Evolutionary conservation across 2,888 invertebrate genomes (phyloP).

Genomic region (Macropis europaea): DNA sequence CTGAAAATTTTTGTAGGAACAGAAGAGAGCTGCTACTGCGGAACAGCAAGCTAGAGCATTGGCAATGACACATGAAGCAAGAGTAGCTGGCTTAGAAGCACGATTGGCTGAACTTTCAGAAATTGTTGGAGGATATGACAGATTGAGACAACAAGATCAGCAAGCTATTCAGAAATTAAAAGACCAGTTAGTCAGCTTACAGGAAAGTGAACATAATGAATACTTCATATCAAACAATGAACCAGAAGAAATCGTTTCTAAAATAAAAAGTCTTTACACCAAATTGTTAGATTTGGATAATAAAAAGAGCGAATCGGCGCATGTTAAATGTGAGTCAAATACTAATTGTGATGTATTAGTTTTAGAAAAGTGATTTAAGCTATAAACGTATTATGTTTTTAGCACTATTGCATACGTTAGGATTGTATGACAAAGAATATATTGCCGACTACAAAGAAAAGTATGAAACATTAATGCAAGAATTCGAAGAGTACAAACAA

Average conservation of each 20-base stretch:
- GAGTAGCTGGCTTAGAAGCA: conserved; percentile 88
- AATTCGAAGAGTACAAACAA: conserved; percentile 85
- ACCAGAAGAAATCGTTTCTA: conserved; percentile 76
- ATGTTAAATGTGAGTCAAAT: conserved; percentile 78
- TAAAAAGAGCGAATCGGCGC: conserved; percentile 75
- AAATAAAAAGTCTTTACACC: conserved; percentile 80
- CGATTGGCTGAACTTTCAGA: conserved; percentile 89
- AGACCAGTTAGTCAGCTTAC: conserved; percentile 77
- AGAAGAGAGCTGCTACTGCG: conserved; percentile 86
- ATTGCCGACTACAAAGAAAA: conserved; percentile 84
- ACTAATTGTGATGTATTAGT: background rate
- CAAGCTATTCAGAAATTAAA: conserved; percentile 86
- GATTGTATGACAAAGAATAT: conserved; percentile 68
- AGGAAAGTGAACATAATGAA: conserved; percentile 67
- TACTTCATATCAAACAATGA: conserved; percentile 57
- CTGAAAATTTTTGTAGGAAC: conserved; percentile 83
- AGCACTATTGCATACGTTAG: conserved; percentile 79
- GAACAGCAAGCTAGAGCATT: conserved; percentile 87
- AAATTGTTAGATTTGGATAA: conserved; percentile 79
- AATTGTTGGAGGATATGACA: conserved; percentile 89
- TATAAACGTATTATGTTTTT: conserved; percentile 21
- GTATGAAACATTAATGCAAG: conserved; percentile 83
- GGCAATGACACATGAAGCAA: conserved; percentile 87
- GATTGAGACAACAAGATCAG: conserved; percentile 87
- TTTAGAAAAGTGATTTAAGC: background rate